A percentile compares a stretch with the other conserved stretches of the same genome.
Conservation (phyloP, 2,113 vertebrate species). For the Takifugu flavidus region DNA sequence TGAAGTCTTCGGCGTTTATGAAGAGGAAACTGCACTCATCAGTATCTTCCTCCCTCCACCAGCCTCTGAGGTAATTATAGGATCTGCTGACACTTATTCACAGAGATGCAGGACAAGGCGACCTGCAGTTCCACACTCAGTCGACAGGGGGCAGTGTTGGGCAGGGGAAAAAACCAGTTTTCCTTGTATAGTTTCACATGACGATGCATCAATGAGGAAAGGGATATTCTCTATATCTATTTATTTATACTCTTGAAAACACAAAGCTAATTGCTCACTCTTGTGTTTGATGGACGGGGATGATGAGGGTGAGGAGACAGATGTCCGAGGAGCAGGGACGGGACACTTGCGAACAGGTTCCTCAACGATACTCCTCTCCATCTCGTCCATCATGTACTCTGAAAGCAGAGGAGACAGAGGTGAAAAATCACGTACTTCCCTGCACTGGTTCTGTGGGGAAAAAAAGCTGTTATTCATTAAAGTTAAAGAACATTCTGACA, state of each 20-base stretch:
- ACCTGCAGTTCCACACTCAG: constrained; percentile 15
- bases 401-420: background rate
- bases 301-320: constrained; percentile 78
- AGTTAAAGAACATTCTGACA: background rate
- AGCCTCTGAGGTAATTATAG: constrained; percentile 36
- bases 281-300: constrained; percentile 87
- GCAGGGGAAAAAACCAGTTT: constrained; percentile 2
- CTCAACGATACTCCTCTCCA: constrained; percentile 76
- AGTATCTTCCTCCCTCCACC: constrained; percentile 7
- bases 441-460: no score
- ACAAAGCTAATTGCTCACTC: constrained; percentile 73
- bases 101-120: constrained; percentile 3
- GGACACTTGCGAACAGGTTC: constrained; percentile 78
- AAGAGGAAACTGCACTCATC: constrained; percentile 26
- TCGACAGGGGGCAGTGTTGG: constrained; percentile 54
- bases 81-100: constrained; percentile 36
- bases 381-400: constrained; percentile 87
- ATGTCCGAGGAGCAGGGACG: constrained; percentile 78
- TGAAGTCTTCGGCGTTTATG: constrained; percentile 7
- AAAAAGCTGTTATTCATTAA: constrained; percentile 10
- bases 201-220: no score
- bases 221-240: no score
- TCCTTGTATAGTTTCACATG: background rate
- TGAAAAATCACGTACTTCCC: constrained; percentile 11
- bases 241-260: no score